Percentiles rank a stretch among this genome's conserved stretches.
These are phyloP conservation scores for Cuculus canorus DNA, from an alignment of 2,797 vertebrate species.

Conservation along the genomic window DNA sequence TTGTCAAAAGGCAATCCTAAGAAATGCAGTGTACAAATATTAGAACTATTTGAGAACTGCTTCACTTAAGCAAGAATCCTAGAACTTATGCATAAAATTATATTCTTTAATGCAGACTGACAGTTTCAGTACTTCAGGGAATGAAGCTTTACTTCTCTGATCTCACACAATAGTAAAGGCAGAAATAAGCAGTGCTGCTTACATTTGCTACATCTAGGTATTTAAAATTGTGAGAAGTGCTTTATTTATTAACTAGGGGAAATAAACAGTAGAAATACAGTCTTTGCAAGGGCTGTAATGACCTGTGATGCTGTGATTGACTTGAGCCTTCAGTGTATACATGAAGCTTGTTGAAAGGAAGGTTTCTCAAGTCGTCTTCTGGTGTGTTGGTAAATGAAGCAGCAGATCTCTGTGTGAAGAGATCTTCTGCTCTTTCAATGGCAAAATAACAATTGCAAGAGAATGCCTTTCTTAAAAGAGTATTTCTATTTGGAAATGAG, in stretches of 20 bases:
- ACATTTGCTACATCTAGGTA: not conserved
- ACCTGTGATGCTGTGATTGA: not conserved
- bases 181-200: not conserved
- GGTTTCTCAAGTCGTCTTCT: not conserved
- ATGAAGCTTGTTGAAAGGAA: not conserved
- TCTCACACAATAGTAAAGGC: not conserved
- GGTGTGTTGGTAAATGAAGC: not conserved
- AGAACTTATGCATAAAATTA: fast-evolving
- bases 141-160: not conserved
- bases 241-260: not conserved
- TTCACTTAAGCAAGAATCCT: not conserved
- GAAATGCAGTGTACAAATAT: not conserved
- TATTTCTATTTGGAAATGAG: not conserved
- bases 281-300: not conserved
- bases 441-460: not conserved
- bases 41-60: not conserved
- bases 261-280: not conserved
- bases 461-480: not conserved
- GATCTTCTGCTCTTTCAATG: not conserved
- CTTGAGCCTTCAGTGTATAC: fast-evolving
- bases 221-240: not conserved
- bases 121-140: not conserved
- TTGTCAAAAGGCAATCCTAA: not conserved
- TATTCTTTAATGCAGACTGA: not conserved
- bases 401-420: not conserved